phyloP scores from a whole-genome alignment of 1,140 invertebrate genomes.

The Saccostrea echinata region DNA sequence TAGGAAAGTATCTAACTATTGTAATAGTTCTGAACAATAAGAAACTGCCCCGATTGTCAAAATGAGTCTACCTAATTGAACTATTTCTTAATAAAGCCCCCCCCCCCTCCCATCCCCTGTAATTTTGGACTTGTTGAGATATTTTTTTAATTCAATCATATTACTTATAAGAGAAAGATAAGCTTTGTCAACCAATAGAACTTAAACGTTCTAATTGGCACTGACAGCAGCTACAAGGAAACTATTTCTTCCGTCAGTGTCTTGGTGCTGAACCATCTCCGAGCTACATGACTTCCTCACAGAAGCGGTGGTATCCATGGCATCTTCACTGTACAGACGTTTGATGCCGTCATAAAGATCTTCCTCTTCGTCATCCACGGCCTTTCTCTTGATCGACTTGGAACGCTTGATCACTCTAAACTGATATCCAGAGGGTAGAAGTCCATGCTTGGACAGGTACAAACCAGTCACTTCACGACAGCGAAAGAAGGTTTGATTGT shows the following conservation, averaged over 20 bases:
- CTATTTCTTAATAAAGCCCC: no score
- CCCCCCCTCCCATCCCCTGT: no score
- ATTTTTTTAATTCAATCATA: no score
- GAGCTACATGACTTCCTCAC: slow-evolving; percentile 68
- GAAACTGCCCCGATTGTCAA: no score
- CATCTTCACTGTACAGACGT: slow-evolving; percentile 77
- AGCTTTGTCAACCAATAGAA: slow-evolving; percentile 42
- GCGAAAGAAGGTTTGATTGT: slow-evolving; percentile 71
- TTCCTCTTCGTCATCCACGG: slow-evolving; percentile 68
- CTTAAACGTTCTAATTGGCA: slow-evolving; percentile 43
- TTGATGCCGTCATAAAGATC: slow-evolving; percentile 79
- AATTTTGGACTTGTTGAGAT: no score
- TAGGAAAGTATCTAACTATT: no score
- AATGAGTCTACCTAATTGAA: no score
- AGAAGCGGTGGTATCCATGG: slow-evolving; percentile 27
- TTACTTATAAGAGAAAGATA: neutral
- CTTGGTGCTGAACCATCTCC: slow-evolving; percentile 67
- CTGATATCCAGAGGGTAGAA: slow-evolving; percentile 65
- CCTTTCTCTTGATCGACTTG: slow-evolving; percentile 73
- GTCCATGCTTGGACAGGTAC: slow-evolving; percentile 62
- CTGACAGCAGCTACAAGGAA: slow-evolving; percentile 54
- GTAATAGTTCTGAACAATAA: no score
- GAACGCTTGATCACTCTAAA: slow-evolving; percentile 45
- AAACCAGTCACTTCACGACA: slow-evolving; percentile 74
- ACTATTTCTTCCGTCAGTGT: slow-evolving; percentile 59